Evolutionary conservation across 2,113 vertebrate genomes (phyloP).

Genomic region (Neolamprologus ventralis): DNA sequence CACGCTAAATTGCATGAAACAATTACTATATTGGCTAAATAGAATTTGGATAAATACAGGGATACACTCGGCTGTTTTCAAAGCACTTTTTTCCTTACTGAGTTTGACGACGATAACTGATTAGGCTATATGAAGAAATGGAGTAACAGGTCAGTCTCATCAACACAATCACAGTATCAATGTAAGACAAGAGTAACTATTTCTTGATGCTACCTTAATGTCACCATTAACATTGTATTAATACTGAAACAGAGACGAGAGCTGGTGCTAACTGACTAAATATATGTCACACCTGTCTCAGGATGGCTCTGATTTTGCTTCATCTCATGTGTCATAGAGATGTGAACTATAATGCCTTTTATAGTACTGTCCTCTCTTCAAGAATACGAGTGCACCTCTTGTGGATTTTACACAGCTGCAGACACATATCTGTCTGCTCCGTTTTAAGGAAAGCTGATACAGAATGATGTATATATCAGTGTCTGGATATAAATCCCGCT

Average conservation of each 20-base stretch:
- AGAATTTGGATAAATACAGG: neutral
- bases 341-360: neutral
- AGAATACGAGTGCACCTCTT: slow-evolving; percentile 6
- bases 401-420: slow-evolving; percentile 42
- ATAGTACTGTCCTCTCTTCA: neutral
- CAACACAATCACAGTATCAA: neutral
- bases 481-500: slow-evolving; percentile 49
- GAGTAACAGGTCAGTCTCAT: neutral
- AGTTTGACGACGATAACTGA: rapidly evolving
- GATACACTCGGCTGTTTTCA: neutral
- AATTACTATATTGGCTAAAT: neutral
- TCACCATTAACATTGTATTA: neutral
- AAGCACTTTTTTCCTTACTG: neutral
- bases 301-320: neutral
- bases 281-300: neutral
- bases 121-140: neutral
- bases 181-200: neutral
- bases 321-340: neutral
- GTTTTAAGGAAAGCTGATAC: slow-evolving; percentile 32
- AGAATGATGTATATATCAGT: slow-evolving; percentile 44
- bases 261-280: neutral
- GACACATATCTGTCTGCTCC: slow-evolving; percentile 17
- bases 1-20: neutral
- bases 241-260: neutral
- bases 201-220: neutral